Evolutionary conservation across 2,113 vertebrate genomes (phyloP).

Genomic region (Solenodon paradoxus): DNA sequence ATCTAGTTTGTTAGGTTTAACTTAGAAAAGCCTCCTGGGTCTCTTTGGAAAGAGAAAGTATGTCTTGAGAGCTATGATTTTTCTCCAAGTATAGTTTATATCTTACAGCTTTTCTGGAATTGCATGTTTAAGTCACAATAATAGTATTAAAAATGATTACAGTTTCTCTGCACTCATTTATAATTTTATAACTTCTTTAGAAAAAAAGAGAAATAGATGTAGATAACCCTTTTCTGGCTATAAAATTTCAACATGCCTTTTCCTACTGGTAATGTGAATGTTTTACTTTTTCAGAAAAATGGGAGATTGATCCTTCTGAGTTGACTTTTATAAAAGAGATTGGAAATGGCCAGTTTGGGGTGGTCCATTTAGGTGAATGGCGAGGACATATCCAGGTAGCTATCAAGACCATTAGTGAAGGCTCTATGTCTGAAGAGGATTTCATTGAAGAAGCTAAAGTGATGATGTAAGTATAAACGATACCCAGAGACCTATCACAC

Average conservation of each 20-base stretch:
- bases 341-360: constrained; percentile 84
- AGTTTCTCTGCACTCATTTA: not conserved
- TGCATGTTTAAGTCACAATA: not conserved
- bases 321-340: constrained; percentile 80
- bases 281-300: constrained; percentile 81
- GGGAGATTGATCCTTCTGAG: constrained; percentile 82
- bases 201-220: not conserved
- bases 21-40: too few relatives aligned
- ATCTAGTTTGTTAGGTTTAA: not conserved
- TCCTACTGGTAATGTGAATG: not conserved
- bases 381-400: constrained; percentile 78
- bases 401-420: constrained; percentile 84
- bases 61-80: not conserved
- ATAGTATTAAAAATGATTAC: not conserved
- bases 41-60: not conserved
- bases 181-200: not conserved
- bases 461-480: constrained; percentile 84
- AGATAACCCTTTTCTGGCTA: not conserved
- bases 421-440: constrained; percentile 87
- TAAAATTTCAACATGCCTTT: not conserved
- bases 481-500: too few relatives aligned
- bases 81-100: not conserved
- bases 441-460: constrained; percentile 89
- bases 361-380: constrained; percentile 83
- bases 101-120: constrained; percentile 19